These are phyloP conservation scores for Psilopsiagon aymara DNA, from an alignment of 2,113 vertebrate species.

Conservation along the genomic window DNA sequence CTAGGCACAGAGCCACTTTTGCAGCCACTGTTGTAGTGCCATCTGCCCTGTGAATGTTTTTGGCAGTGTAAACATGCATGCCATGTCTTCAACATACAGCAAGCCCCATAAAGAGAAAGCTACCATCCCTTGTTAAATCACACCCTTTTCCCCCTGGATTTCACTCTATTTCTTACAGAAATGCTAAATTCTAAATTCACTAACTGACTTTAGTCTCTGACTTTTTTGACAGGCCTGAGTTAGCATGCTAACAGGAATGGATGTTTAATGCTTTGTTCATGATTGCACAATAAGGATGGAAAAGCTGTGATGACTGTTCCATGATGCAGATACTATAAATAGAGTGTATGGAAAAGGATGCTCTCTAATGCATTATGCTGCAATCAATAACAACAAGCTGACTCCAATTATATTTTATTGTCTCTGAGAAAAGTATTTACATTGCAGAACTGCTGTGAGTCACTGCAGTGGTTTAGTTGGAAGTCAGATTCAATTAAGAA, in stretches of 20 bases:
- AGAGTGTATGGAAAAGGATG: slow-evolving; percentile 1
- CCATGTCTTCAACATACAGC: rapidly evolving
- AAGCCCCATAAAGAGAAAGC: not conserved
- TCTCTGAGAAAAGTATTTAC: slow-evolving; percentile 17
- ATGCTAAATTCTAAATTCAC: not conserved
- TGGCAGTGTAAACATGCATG: not conserved
- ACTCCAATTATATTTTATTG: slow-evolving; percentile 35
- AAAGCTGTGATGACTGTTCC: not conserved
- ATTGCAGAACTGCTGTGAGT: not conserved
- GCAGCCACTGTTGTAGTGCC: not conserved
- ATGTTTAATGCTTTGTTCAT: not conserved
- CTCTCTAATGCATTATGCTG: not conserved
- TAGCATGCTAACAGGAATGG: not conserved
- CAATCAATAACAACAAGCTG: slow-evolving; percentile 41
- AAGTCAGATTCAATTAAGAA: not conserved
- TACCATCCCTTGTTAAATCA: not conserved
- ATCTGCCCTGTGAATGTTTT: slow-evolving; percentile 37
- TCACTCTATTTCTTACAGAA: not conserved
- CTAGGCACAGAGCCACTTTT: not conserved
- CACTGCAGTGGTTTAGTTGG: not conserved
- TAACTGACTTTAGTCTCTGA: not conserved
- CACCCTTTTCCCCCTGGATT: not conserved
- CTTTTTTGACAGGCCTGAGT: not conserved
- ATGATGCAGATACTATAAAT: slow-evolving; percentile 43
- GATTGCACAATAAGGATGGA: not conserved